phyloP scores from a whole-genome alignment of 2,888 invertebrate species.

The Patella pellucida region DNA sequence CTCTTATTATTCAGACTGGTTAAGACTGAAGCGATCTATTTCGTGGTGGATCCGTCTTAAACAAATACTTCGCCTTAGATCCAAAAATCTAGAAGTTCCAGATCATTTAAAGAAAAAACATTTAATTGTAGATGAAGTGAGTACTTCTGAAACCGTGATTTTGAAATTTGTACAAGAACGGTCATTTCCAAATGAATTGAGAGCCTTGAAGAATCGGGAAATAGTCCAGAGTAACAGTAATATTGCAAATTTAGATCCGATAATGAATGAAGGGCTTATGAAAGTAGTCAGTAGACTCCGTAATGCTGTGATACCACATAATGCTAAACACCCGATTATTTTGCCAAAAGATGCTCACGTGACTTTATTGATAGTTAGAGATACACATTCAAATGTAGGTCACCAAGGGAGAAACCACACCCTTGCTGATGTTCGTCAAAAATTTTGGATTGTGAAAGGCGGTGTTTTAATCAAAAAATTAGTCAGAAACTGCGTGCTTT shows the following conservation, averaged over 20 bases:
- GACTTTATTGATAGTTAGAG: conserved; percentile 10
- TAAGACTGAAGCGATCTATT: conserved; percentile 1
- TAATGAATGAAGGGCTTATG: neutral
- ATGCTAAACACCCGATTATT: conserved; percentile 16
- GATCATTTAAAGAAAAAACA: too few relatives aligned
- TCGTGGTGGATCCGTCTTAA: neutral
- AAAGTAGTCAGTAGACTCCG: conserved; percentile 3
- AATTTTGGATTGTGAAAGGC: conserved; percentile 19
- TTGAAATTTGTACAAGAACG: neutral
- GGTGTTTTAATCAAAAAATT: neutral
- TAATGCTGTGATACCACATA: neutral
- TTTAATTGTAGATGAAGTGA: too few relatives aligned
- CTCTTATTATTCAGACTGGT: neutral
- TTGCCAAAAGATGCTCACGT: conserved; percentile 16
- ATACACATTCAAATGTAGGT: conserved; percentile 14
- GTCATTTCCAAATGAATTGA: neutral
- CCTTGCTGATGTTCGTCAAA: conserved; percentile 6
- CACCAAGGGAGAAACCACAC: neutral
- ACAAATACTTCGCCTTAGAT: neutral
- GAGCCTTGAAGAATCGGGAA: neutral
- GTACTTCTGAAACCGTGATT: neutral
- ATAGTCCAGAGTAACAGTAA: neutral
- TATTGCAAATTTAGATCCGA: conserved; percentile 6
- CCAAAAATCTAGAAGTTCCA: too few relatives aligned
- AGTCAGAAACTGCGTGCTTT: conserved; percentile 6